Base-by-base conservation (phyloP, 1,140 invertebrate genomes). In the Schlechtendalia chinensis region DNA sequence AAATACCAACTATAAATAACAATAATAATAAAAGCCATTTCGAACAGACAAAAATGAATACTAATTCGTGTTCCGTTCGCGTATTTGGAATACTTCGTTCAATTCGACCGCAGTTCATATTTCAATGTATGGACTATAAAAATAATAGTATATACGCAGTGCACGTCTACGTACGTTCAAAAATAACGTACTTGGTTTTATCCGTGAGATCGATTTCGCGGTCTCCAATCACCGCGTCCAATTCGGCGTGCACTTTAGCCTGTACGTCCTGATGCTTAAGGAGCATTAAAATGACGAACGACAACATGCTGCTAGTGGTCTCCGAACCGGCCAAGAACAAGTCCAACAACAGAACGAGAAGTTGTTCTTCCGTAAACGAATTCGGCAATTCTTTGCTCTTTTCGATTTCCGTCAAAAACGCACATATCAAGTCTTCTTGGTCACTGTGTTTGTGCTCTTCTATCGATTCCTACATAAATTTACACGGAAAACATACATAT, bases 241-340 rank as follows among this genome's bases (percentile, higher is more conserved):
- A 87, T 85, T 96, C 92, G 12, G 88, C 82, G 72, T 91, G 90
- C 1, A 94, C 84, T 77, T 88, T 87, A 58, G 86, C 85, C 83
- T 93, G 90, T 54, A 94, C 87, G 12, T 92, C 86, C 11, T 89
- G 89, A 86, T 94, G 85, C 59, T 88, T 84, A 0, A 91, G 88
- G 32, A 94, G 85, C 82, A 90, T 89, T 0, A 92, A 86, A 29
- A 94, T 85, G 22, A 89, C 86, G 83, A 89, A 90, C 0, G 88
- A 87, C 10, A 91, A 84, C 0, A 90, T 90, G 82, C 90, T 91
- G 65, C 88, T 89, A 0, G 91, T 91, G 0, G 92, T 92, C 83
- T 93, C 91, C 5, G 90, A 88, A 10, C 91, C 91, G 74, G 91
- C 91, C 84, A 92, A 87, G 50, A 93, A 89, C 58, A 93, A 86